These are phyloP conservation scores for Muntiacus muntjak DNA, from an alignment of 2,113 vertebrate genomes.

Conservation along the genomic window DNA sequence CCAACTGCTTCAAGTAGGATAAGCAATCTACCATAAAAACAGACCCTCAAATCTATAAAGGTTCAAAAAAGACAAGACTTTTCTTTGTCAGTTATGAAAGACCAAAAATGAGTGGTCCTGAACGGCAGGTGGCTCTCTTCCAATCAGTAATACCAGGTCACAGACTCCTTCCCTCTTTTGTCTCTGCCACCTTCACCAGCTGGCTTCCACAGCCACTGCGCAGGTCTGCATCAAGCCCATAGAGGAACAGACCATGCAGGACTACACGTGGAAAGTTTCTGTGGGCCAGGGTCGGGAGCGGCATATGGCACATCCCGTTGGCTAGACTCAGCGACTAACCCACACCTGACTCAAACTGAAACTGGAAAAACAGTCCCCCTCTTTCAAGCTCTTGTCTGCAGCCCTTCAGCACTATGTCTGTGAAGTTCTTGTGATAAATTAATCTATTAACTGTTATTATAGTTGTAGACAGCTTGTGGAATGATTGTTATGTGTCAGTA, in stretches of 20 bases:
- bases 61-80: background rate
- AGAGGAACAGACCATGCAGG: background rate
- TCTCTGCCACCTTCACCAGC: background rate
- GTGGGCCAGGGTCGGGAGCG: fast-evolving
- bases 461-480: background rate
- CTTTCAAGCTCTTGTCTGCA: background rate
- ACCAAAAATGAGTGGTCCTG: background rate
- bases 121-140: background rate
- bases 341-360: background rate
- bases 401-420: background rate
- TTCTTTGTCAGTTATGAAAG: background rate
- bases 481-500: background rate
- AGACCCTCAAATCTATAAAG: background rate
- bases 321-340: background rate
- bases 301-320: no score
- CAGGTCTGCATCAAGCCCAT: background rate
- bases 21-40: background rate
- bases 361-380: background rate
- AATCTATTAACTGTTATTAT: background rate
- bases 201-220: background rate
- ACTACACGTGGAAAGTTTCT: background rate
- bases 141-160: background rate
- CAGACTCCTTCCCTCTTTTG: background rate
- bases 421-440: background rate
- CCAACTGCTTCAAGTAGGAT: background rate